A percentile compares a stretch with the other conserved stretches of the same genome.
Conservation (phyloP, 2,113 vertebrate genomes). For the Silurus meridionalis region DNA sequence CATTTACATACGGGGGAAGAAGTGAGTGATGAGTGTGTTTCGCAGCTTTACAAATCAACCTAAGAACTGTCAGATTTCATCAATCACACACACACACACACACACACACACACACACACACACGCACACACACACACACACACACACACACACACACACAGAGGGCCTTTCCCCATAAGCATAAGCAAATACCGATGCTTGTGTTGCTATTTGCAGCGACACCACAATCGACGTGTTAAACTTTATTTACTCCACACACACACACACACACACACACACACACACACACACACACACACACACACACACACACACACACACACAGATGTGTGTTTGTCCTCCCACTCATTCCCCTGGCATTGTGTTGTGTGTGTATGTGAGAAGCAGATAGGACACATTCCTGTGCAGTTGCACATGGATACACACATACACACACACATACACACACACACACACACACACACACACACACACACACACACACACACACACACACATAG, state of each 20-base stretch:
- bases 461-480: constrained; percentile 15
- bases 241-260: constrained; percentile 6
- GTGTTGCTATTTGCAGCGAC: not conserved
- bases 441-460: not conserved
- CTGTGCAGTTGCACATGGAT: constrained; percentile 17
- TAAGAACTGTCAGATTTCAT: constrained; percentile 6
- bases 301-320: constrained; percentile 39
- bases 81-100: constrained; percentile 9
- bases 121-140: constrained; percentile 1
- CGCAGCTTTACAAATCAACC: constrained; percentile 8
- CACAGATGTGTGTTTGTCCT: constrained; percentile 23
- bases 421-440: constrained; percentile 13
- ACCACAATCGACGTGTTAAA: not conserved
- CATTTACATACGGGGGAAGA: constrained; percentile 5
- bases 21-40: constrained; percentile 30
- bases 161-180: constrained; percentile 9
- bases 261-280: constrained; percentile 25
- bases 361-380: constrained; percentile 7
- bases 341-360: constrained; percentile 22
- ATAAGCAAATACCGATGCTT: not conserved
- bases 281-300: constrained; percentile 27
- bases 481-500: not conserved
- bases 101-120: not conserved
- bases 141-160: constrained; percentile 25
- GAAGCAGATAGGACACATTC: not conserved